Evolutionary conservation across 1,140 invertebrate species (phyloP), one percentile per base, ranked within the genome.

Genomic region (Musca domestica): DNA sequence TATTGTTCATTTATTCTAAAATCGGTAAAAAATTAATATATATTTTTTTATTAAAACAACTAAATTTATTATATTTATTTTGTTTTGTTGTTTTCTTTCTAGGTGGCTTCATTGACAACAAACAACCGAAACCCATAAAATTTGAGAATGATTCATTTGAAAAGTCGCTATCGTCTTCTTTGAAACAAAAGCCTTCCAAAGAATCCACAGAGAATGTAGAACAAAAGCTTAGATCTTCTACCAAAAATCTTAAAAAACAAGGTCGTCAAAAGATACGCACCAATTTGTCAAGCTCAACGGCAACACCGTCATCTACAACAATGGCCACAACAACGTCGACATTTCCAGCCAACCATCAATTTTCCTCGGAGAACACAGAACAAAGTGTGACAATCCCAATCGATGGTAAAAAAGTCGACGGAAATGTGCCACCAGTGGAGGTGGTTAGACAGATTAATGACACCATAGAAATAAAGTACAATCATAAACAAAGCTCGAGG

Each of bases 361-460:
- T 41, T 41, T 41, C 34, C 34, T 41, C 34, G 34, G 34, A 41
- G 34, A 41, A 12, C 10, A 12, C 34, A 41, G 34, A 41, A 52
- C 15, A 6, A 47, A 68, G 15, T 19, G 56, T 61, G 34, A 41
- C 34, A 41, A 41, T 41, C 34, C 34, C 34, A 41, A 41, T 41
- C 34, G 34, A 41, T n/a, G n/a, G n/a, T 19, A 56, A 52, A 23
- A 46, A 47, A 41, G 25, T 64, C 22, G 4, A 69, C 73, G 1
- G 76, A 78, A 41, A 41, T 41, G 34, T 68, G 58, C 73, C 0
- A 20, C 51, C 75, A 7, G 64, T 64, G 23, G 64, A 70, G 7
- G 66, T 75, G 70, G 71, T 71, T 56, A 75, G 74, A 54, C 75
- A 78, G 61, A 73, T 77, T 12, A 78, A 73, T 61, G 73, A 78